Evolutionary conservation across 2,113 vertebrate species (phyloP), one percentile per base, ranked within the genome.

Genomic region (Cathartes aura): DNA sequence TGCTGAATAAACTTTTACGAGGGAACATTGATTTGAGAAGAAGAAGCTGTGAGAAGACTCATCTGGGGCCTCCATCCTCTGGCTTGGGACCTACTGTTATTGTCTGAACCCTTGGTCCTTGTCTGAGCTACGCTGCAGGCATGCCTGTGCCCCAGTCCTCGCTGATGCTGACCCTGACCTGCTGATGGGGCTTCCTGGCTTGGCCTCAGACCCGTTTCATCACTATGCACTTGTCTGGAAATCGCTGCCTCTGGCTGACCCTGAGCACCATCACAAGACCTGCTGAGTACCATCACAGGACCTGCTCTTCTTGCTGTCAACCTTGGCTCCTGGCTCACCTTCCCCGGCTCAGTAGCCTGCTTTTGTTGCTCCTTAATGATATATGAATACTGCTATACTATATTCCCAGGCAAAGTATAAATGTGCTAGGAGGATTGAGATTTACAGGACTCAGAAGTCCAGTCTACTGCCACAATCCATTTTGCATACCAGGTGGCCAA

Each of bases 101-200:
- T 79, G 24, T 12, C 43, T 30, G 47, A 83, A 20, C 9, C 19
- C 34, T 60, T 52, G 55, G 8, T 43, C 27, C n/a, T 42, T n/a
- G 14, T 15, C 48, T 38, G 11, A 50, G 14, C 15, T 24, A 6
- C 21, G 7, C 19, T 15, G 11, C 9, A 50, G 45, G 4, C 5
- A 6, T 16, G 45, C 1, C 30, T 34, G 14, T n/a, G 13, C 2
- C 30, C 6, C 12, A n/a, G 19, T 12, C 13, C 9, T 36, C 3
- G 1, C 5, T 20, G 29, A 1, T 36, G 21, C 27, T 78, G 50
- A 18, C 36, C 21, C 21, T 53, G 86, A 43, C 9, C 21, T 32
- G 3, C 26, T 85, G 45, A 24, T 7, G 17, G 7, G 13, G 29
- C 6, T n/a, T 70, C 11, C 24, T 45, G 36, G 8, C 14, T 74